Conservation (phyloP, 2,888 invertebrate genomes). For the Schizotus pectinicornis region DNA sequence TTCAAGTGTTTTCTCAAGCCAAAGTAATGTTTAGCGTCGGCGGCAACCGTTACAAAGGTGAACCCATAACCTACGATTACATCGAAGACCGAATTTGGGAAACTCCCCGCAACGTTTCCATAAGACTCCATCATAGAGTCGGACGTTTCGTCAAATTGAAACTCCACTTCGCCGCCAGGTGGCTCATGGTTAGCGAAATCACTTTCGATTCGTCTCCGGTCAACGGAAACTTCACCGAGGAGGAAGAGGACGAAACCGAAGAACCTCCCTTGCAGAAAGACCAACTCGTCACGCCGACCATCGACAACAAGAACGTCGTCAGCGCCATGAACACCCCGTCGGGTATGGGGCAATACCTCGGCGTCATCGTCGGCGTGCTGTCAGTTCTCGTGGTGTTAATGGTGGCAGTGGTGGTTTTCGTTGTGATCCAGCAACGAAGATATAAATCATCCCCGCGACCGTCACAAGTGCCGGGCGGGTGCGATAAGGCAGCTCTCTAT, state of each 20-base stretch:
- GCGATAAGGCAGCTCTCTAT: constrained; percentile 56
- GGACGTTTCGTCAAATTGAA: constrained; percentile 81
- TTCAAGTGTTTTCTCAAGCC: constrained; percentile 84
- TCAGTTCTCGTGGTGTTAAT: constrained; percentile 54
- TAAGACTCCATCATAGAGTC: constrained; percentile 81
- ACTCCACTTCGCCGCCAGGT: constrained; percentile 79
- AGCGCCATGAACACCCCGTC: constrained; percentile 52
- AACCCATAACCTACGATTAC: constrained; percentile 75
- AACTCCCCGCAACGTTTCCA: constrained; percentile 79
- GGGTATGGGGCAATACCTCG: constrained; percentile 54
- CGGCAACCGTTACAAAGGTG: constrained; percentile 77
- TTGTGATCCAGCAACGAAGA: constrained; percentile 53
- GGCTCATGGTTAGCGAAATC: constrained; percentile 91
- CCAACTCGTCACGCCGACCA: constrained; percentile 42
- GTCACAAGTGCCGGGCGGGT: constrained; percentile 49
- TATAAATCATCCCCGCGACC: constrained; percentile 52
- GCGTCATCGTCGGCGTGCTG: constrained; percentile 55
- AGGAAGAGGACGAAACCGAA: constrained; percentile 29
- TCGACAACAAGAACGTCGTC: constrained; percentile 50
- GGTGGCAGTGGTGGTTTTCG: constrained; percentile 52
- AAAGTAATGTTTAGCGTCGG: constrained; percentile 82
- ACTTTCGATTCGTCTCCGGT: constrained; percentile 74
- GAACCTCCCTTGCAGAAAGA: constrained; percentile 42
- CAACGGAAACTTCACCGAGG: constrained; percentile 54
- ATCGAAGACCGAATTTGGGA: constrained; percentile 82